Base-by-base conservation (phyloP, 2,113 vertebrate species). In the Hippopotamus amphibius region DNA sequence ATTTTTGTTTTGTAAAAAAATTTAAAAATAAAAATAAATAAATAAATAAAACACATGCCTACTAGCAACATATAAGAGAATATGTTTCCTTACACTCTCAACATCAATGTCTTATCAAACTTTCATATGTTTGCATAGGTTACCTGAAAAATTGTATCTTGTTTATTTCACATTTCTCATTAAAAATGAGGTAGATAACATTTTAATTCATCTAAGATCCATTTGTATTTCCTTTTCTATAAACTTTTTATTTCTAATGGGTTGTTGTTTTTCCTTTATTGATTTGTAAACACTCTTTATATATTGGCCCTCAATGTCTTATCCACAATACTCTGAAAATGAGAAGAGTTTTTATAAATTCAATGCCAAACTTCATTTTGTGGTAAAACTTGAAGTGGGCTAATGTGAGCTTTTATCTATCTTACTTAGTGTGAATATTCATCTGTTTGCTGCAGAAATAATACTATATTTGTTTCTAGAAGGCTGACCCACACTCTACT, bases 251-350 rank as follows among this genome's bases (percentile, higher is more conserved):
- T 57, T 59, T 85, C 79, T 72, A 72, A 46, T 19, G 16, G 30
- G 12, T n/a, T 72, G 15, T 63, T 88, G 30, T 16, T 48, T 41
- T 84, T 84, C 79, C 79, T 77, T 69, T 80, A 26, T 81, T 94
- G 63, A 96, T 76, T 71, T 55, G 15, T 88, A 92, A 50, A 33
- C 6, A 74, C 5, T 87, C 17, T 97, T 93, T 92, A 61, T 19
- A 84, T 66, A 41, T 12, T 82, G 30, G 3, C 53, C 30, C 3
- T 84, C 41, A 53, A 17, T 83, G 19, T 90, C 50, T 83, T 95
- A 61, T 30, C 46, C 13, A 50, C 13, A 69, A 30, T 10, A 55
- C 22, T 57, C 43, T 69, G 65, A 76, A 84, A 84, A 86, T 22
- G 57, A 50, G 65, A 80, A 93, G 68, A n/a, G 9, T 59, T 95